Evolutionary conservation across 2,888 invertebrate genomes (phyloP), one percentile per base, ranked within the genome.

Genomic region (Ecliptopera silaceata): DNA sequence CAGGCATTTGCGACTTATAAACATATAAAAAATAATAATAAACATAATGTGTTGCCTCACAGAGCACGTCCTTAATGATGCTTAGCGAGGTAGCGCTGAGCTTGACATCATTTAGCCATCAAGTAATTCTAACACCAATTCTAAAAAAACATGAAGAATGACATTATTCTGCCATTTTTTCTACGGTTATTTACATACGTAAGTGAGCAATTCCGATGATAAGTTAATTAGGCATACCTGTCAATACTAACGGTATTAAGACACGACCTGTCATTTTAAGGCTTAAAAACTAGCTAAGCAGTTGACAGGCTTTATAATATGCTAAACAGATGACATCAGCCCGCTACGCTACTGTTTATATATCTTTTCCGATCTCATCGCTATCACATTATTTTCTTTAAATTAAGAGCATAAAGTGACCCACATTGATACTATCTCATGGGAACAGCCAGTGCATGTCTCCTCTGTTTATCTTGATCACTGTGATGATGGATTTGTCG

Each of bases 341-440:
- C 11, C 15, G 15, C 53, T 10, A 11, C 26, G 53, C 47, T 47
- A 26, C 41, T 41, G 44, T 51, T 54, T 44, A 13, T 54, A 34
- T 41, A 31, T 31, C 17, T 39, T 29, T 39, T 48, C 12, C 50
- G 38, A 45, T 54, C 39, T 26, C 53, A 53, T 50, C 46, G 47
- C 48, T 48, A 52, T 43, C 32, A 17, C 26, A 52, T 41, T 36
- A 47, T 54, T 15, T 36, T 50, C 43, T 42, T 10, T 36, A 48
- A 58, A 56, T 58, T 47, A 54, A 42, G 50, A 53, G 39, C 31
- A 29, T 22, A 47, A 53, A 42, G 38, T 50, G 57, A 39, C 60
- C 65, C 44, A 65, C 58, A 57, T 61, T 43, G 63, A 63, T 65
- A 56, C 47, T 46, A 65, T 63, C 65, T 63, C 49, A 56, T 58